A percentile compares a stretch with the other conserved stretches of the same genome.
Conservation (phyloP, 2,113 vertebrate species). For the Festucalex cinctus region DNA sequence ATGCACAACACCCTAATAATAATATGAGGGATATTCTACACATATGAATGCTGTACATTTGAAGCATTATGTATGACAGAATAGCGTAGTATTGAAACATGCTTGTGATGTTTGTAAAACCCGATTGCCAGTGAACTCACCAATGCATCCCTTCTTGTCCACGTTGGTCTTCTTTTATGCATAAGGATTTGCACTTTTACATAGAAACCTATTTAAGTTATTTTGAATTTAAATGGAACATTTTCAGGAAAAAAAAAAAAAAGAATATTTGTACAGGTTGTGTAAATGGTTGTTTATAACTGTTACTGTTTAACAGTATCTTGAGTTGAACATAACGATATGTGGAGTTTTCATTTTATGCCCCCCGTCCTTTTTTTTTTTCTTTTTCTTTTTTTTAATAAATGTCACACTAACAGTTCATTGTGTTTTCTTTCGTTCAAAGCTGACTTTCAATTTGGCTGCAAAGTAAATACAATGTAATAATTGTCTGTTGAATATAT, state of each 20-base stretch:
- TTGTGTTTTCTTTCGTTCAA: not conserved
- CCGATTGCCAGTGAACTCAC: conserved; percentile 30
- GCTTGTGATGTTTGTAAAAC: conserved; percentile 45
- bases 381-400: conserved; percentile 65
- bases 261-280: conserved; percentile 74
- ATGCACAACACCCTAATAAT: conserved; percentile 28
- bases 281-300: conserved; percentile 77
- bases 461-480: not conserved
- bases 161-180: conserved; percentile 56
- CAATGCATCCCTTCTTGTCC: conserved; percentile 24
- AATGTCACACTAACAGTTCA: conserved; percentile 64
- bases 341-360: conserved; percentile 51
- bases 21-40: not conserved
- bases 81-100: conserved; percentile 28
- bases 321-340: conserved; percentile 69
- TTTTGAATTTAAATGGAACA: conserved; percentile 68
- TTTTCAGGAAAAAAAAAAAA: conserved; percentile 48
- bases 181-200: conserved; percentile 79
- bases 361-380: conserved; percentile 51
- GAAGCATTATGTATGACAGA: conserved; percentile 24
- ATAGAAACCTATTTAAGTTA: conserved; percentile 79
- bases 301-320: conserved; percentile 68
- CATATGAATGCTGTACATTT: conserved; percentile 19
- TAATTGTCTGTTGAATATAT: not conserved
- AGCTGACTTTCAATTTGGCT: not conserved